Conservation (phyloP, 2,888 invertebrate species). For the Ametastegia equiseti region DNA sequence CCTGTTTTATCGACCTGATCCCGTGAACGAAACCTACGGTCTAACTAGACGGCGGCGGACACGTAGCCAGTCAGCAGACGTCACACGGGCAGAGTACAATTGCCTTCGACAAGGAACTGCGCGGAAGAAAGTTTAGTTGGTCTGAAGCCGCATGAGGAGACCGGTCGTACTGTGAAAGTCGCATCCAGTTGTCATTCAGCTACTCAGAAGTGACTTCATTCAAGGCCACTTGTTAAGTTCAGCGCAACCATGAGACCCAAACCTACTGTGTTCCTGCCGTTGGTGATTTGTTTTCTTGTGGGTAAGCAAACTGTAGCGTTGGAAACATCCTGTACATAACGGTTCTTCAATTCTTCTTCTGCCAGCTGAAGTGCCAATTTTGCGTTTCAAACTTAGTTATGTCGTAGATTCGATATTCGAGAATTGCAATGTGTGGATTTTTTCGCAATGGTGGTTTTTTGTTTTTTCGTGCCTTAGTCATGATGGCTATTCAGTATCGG, state of each 20-base stretch:
- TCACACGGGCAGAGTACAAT: not conserved
- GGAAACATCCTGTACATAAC: not conserved
- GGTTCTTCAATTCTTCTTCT: not conserved
- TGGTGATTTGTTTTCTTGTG: constrained; percentile 33
- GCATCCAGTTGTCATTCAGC: not conserved
- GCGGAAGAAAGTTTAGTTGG: constrained; percentile 34
- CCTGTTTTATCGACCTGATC: too few relatives aligned
- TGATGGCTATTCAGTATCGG: not conserved
- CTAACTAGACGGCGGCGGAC: too few relatives aligned
- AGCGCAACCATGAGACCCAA: constrained; percentile 22
- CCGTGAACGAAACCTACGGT: too few relatives aligned
- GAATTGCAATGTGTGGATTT: too few relatives aligned
- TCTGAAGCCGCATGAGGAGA: constrained; percentile 3
- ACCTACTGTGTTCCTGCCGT: constrained; percentile 1
- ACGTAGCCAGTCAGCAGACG: too few relatives aligned
- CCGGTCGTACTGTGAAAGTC: not conserved
- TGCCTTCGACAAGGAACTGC: not conserved
- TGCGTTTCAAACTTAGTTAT: not conserved
- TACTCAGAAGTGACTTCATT: not conserved
- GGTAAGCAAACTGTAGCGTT: constrained; percentile 17
- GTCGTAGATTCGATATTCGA: not conserved
- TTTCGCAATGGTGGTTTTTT: too few relatives aligned
- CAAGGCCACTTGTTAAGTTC: not conserved
- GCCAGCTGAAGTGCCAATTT: not conserved
- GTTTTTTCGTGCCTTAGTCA: not conserved